These are phyloP conservation scores for Nannoperca obscura DNA, from an alignment of 2,797 vertebrate species.

Conservation along the genomic window DNA sequence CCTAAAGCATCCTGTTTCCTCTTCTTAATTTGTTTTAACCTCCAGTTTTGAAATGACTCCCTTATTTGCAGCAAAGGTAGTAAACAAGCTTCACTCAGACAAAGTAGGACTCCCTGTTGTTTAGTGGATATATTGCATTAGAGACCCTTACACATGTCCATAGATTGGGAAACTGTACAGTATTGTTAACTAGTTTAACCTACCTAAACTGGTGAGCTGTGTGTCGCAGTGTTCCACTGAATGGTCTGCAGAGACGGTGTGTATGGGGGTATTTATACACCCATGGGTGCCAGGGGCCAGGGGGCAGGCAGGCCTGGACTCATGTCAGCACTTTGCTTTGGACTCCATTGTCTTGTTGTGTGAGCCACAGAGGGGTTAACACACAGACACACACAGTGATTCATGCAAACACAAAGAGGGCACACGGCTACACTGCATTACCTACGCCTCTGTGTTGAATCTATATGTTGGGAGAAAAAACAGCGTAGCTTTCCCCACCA, in stretches of 20 bases:
- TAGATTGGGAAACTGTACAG: slow-evolving; percentile 54
- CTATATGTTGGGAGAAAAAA: slow-evolving; percentile 30
- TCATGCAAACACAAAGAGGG: slow-evolving; percentile 70
- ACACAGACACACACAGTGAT: slow-evolving; percentile 54
- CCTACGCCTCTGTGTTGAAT: slow-evolving; percentile 36
- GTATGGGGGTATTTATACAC: slow-evolving; percentile 89
- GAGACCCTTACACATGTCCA: slow-evolving; percentile 21
- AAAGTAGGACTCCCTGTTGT: neutral
- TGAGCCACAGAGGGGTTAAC: slow-evolving; percentile 84
- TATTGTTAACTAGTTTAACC: slow-evolving; percentile 68
- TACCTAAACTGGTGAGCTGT: slow-evolving; percentile 83
- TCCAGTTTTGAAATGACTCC: neutral
- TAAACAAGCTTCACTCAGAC: neutral
- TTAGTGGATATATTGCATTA: slow-evolving; percentile 29
- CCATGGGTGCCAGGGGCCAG: slow-evolving; percentile 57
- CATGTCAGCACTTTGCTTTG: slow-evolving; percentile 95
- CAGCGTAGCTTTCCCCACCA: neutral
- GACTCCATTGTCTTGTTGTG: slow-evolving; percentile 87
- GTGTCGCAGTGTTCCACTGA: slow-evolving; percentile 82
- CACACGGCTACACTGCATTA: slow-evolving; percentile 11
- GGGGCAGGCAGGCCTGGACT: slow-evolving; percentile 73
- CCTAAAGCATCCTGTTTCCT: neutral
- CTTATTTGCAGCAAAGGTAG: slow-evolving; percentile 13
- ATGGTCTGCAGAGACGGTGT: slow-evolving; percentile 71
- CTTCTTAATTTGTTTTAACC: slow-evolving; percentile 9